These are phyloP conservation scores for Columba janthina DNA, from an alignment of 2,113 vertebrate genomes.

Conservation along the genomic window DNA sequence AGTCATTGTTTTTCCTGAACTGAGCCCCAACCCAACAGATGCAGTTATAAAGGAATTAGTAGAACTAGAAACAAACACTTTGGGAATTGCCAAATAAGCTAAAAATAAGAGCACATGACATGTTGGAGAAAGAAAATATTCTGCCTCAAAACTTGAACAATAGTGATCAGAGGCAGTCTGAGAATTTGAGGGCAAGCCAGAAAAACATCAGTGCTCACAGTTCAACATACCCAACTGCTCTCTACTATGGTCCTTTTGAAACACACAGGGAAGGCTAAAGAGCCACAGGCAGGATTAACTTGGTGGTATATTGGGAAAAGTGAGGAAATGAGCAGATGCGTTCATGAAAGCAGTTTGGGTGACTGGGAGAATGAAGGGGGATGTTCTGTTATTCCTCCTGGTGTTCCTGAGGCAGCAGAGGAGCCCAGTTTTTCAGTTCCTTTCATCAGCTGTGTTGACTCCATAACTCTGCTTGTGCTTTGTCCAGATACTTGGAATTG, in stretches of 20 bases:
- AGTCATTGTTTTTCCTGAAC: constrained; percentile 43
- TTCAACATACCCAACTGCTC: not conserved
- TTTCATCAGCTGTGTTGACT: not conserved
- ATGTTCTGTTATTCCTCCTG: not conserved
- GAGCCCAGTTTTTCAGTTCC: not conserved
- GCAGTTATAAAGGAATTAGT: constrained; percentile 16
- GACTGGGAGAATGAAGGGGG: not conserved
- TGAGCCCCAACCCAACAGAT: constrained; percentile 19
- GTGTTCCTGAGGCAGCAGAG: not conserved
- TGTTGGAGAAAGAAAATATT: constrained; percentile 8
- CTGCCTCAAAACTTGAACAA: constrained; percentile 31
- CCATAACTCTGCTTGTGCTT: not conserved
- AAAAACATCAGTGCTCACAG: not conserved
- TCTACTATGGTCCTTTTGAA: not conserved
- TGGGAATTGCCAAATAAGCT: constrained; percentile 32
- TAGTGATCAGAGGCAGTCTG: not conserved
- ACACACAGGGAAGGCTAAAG: not conserved
- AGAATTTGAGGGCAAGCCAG: not conserved
- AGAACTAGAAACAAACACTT: constrained; percentile 52
- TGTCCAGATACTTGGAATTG: not conserved
- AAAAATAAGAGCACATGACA: constrained; percentile 46
- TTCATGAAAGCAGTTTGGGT: not conserved
- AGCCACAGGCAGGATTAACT: not conserved
- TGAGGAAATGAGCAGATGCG: not conserved
- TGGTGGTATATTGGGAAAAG: not conserved